Conservation (phyloP, 2,113 vertebrate species). For the Archilochus colubris region DNA sequence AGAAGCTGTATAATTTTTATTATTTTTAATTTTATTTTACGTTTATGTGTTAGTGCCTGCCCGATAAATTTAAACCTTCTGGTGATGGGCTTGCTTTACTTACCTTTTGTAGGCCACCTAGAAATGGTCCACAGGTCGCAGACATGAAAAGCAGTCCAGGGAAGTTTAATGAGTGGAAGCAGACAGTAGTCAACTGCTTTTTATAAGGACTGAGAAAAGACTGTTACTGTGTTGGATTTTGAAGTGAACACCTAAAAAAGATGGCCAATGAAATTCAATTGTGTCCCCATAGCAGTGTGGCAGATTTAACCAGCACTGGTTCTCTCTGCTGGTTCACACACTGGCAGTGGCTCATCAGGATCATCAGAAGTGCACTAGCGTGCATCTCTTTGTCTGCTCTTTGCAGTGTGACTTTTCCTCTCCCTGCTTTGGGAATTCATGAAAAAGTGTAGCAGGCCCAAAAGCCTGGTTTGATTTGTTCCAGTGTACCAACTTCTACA, state of each 20-base stretch:
- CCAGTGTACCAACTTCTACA: background rate
- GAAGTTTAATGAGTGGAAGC: background rate
- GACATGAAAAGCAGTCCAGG: background rate
- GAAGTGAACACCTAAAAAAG: background rate
- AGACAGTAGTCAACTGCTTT: background rate
- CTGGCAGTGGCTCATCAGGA: background rate
- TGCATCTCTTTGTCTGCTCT: background rate
- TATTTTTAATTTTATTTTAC: background rate
- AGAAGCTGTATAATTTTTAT: background rate
- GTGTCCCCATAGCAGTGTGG: background rate
- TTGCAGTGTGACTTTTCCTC: background rate
- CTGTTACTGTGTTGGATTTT: background rate
- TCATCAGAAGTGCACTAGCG: background rate
- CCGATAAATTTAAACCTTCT: background rate
- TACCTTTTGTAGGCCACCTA: background rate
- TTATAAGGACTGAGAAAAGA: background rate
- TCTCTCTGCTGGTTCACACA: background rate
- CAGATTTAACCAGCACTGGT: background rate
- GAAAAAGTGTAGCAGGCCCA: background rate
- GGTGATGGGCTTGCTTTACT: background rate
- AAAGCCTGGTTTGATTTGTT: background rate
- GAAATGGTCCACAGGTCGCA: background rate
- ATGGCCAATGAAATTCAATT: too few species aligned
- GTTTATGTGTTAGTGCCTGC: background rate
- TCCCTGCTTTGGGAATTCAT: background rate